phyloP scores from a whole-genome alignment of 2,888 invertebrate genomes.

The Uloborus plumipes region DNA sequence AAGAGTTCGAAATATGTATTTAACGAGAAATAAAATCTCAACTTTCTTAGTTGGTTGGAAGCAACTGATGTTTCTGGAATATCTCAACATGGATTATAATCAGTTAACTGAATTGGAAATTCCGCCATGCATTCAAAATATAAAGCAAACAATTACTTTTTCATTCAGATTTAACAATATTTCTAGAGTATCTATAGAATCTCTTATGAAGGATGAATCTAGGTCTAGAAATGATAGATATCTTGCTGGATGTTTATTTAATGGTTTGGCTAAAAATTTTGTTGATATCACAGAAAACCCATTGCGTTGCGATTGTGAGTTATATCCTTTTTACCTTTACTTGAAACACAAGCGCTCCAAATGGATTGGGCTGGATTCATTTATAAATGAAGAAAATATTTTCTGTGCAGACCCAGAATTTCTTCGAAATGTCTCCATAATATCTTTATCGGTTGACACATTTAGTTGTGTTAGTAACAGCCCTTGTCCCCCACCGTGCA shows the following conservation, averaged over 20 bases:
- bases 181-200: slow-evolving; percentile 4
- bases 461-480: slow-evolving; percentile 26
- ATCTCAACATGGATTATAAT: slow-evolving; percentile 79
- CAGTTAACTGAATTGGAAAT: slow-evolving; percentile 77
- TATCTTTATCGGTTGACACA: slow-evolving; percentile 7
- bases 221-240: background rate
- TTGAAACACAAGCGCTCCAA: slow-evolving; percentile 8
- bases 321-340: slow-evolving; percentile 53
- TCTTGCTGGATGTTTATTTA: slow-evolving; percentile 36
- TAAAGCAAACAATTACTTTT: slow-evolving; percentile 60
- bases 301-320: slow-evolving; percentile 61
- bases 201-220: slow-evolving; percentile 18
- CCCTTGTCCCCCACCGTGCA: slow-evolving; percentile 39
- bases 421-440: background rate
- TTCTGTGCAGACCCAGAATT: slow-evolving; percentile 22
- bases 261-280: slow-evolving; percentile 40
- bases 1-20: slow-evolving; percentile 10
- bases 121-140: slow-evolving; percentile 69
- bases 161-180: slow-evolving; percentile 46
- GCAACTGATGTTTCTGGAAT: slow-evolving; percentile 79
- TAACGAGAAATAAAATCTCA: slow-evolving; percentile 49
- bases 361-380: background rate
- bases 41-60: slow-evolving; percentile 73
- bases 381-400: slow-evolving; percentile 15
- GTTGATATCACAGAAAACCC: slow-evolving; percentile 41